Evolutionary conservation across 2,888 invertebrate species (phyloP).

Genomic region (Nematopogon swammerdamellus): DNA sequence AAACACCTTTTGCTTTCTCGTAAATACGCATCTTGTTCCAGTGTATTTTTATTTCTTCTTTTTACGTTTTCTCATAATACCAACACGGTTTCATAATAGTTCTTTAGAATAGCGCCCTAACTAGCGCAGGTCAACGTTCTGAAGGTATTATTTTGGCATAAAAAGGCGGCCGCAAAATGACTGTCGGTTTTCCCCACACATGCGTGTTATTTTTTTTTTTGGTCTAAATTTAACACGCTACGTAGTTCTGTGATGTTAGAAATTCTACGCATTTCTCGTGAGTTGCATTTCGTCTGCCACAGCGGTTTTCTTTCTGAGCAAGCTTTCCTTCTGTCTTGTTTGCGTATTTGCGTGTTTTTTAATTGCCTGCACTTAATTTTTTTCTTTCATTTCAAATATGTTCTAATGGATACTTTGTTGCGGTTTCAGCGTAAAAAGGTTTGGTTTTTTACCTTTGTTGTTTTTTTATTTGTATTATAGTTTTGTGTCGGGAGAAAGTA

Average conservation of each 20-base stretch:
- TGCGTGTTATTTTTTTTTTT: neutral
- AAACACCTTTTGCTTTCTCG: neutral
- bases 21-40: neutral
- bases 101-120: too few species aligned
- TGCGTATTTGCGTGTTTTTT: conserved; percentile 14
- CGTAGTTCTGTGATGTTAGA: conserved; percentile 8
- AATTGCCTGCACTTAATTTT: conserved; percentile 6
- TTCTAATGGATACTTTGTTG: conserved; percentile 11
- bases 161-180: too few species aligned
- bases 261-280: conserved; percentile 17
- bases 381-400: conserved; percentile 3
- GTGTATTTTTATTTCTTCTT: neutral
- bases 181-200: too few species aligned
- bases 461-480: conserved; percentile 11
- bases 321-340: conserved; percentile 13
- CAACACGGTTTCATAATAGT: neutral
- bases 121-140: too few species aligned
- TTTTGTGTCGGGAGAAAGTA: conserved; percentile 11
- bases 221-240: neutral
- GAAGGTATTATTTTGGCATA: too few species aligned
- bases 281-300: conserved; percentile 12
- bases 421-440: conserved; percentile 48
- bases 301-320: conserved; percentile 11
- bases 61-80: neutral
- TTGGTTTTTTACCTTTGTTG: conserved; percentile 18